Evolutionary conservation across 2,797 vertebrate species (phyloP).

Genomic region (Serranus cabrilla): DNA sequence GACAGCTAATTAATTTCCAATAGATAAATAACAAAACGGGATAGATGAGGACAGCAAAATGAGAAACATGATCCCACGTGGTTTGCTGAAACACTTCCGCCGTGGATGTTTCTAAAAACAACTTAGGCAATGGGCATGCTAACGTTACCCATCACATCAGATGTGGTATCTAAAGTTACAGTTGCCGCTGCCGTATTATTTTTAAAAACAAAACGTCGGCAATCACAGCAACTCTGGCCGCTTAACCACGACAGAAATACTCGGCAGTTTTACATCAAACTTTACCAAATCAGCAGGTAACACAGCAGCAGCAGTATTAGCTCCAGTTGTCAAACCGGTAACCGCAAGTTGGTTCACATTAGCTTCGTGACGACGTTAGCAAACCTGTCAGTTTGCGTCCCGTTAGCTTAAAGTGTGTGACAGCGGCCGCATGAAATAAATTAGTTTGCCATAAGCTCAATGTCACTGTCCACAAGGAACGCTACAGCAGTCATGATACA

Average conservation of each 20-base stretch:
- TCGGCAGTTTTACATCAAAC: not conserved
- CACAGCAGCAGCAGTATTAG: not conserved
- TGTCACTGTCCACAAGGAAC: slow-evolving; percentile 1
- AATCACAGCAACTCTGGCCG: not conserved
- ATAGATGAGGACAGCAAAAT: slow-evolving; percentile 1
- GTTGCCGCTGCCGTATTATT: too few species aligned
- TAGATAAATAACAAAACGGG: slow-evolving; percentile 8
- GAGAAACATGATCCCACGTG: slow-evolving; percentile 77
- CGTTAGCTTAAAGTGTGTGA: slow-evolving; percentile 49
- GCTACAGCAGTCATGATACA: rapidly evolving
- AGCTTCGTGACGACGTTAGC: slow-evolving; percentile 64
- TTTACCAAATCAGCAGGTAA: slow-evolving; percentile 26
- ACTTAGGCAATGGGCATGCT: not conserved
- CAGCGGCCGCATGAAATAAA: slow-evolving; percentile 25
- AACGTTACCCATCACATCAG: not conserved
- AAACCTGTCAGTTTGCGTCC: slow-evolving; percentile 44
- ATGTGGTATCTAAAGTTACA: not conserved
- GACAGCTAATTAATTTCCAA: not conserved
- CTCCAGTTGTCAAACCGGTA: slow-evolving; percentile 46
- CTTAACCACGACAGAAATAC: not conserved
- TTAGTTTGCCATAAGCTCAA: not conserved
- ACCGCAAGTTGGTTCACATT: slow-evolving; percentile 38
- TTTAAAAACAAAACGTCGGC: too few species aligned
- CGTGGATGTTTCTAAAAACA: slow-evolving; percentile 43
- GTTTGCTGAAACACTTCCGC: slow-evolving; percentile 50